phyloP scores from a whole-genome alignment of 2,888 invertebrate species.

The Folsomia candida region DNA sequence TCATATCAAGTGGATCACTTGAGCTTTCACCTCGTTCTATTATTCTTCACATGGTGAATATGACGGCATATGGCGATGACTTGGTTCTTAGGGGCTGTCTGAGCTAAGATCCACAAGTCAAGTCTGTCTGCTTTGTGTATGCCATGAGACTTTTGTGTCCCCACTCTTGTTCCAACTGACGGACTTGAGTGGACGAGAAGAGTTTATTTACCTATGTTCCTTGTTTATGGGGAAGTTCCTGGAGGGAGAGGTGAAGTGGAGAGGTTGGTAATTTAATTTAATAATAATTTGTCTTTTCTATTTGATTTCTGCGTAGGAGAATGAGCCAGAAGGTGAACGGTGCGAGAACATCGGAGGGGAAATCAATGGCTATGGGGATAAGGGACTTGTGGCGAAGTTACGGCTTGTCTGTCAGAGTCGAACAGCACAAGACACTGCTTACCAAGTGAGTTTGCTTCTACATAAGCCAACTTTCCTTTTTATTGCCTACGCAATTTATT shows the following conservation, averaged over 20 bases:
- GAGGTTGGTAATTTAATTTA: conserved; percentile 16
- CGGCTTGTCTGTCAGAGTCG: conserved; percentile 50
- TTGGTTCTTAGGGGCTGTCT: too few relatives aligned
- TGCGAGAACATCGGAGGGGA: conserved; percentile 45
- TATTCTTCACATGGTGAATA: background rate
- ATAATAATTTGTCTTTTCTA: conserved; percentile 19
- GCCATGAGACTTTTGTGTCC: background rate
- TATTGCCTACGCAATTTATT: conserved; percentile 15
- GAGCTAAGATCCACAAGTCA: background rate
- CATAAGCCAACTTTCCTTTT: conserved; percentile 10
- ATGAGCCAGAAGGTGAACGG: conserved; percentile 50
- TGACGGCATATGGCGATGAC: background rate
- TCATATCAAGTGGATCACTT: background rate
- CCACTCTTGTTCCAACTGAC: background rate
- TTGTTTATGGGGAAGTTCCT: background rate
- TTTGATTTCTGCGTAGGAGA: conserved; percentile 42
- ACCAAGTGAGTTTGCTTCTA: conserved; percentile 42
- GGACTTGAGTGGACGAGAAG: background rate
- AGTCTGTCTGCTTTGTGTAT: background rate
- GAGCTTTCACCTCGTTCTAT: background rate
- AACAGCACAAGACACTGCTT: conserved; percentile 49
- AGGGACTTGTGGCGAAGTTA: conserved; percentile 50
- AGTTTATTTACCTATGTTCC: background rate
- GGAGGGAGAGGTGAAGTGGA: background rate
- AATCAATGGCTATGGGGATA: conserved; percentile 49